Evolutionary conservation across 2,113 vertebrate genomes (phyloP).

Genomic region (Dasyprocta punctata): DNA sequence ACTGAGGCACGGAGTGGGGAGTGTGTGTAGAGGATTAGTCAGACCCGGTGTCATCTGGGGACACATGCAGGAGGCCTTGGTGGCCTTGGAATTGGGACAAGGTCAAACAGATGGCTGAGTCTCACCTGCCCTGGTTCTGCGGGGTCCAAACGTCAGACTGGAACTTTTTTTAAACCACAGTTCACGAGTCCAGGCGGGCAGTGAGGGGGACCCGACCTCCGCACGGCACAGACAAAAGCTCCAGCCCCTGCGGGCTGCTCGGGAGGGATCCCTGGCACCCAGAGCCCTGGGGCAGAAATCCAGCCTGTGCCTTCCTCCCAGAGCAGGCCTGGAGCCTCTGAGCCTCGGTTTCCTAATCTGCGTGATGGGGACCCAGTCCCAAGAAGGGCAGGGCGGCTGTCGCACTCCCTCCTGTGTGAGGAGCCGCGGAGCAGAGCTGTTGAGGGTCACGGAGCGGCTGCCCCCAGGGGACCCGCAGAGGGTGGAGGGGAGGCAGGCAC

Average conservation of each 20-base stretch:
- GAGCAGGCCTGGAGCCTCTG: background rate
- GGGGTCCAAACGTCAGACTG: too few relatives aligned
- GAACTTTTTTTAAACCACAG: too few relatives aligned
- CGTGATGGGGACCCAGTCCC: background rate
- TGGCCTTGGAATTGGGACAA: background rate
- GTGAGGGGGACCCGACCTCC: too few relatives aligned
- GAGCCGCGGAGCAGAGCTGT: too few relatives aligned
- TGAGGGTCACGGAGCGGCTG: background rate
- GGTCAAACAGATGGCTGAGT: background rate
- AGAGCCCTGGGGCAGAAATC: background rate
- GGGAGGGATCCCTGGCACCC: accelerated
- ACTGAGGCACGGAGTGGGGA: background rate
- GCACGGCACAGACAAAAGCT: background rate
- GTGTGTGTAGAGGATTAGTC: background rate
- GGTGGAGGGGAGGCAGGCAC: background rate
- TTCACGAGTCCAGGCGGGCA: background rate
- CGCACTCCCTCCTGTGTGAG: background rate
- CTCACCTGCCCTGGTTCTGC: background rate
- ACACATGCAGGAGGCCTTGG: background rate
- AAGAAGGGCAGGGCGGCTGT: accelerated
- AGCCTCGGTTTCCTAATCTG: background rate
- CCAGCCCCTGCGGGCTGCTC: accelerated
- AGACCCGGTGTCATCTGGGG: background rate
- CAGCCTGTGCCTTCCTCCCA: background rate
- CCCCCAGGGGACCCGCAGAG: too few relatives aligned